phyloP scores from a whole-genome alignment of 2,113 vertebrate genomes.

The Macquaria australasica region DNA sequence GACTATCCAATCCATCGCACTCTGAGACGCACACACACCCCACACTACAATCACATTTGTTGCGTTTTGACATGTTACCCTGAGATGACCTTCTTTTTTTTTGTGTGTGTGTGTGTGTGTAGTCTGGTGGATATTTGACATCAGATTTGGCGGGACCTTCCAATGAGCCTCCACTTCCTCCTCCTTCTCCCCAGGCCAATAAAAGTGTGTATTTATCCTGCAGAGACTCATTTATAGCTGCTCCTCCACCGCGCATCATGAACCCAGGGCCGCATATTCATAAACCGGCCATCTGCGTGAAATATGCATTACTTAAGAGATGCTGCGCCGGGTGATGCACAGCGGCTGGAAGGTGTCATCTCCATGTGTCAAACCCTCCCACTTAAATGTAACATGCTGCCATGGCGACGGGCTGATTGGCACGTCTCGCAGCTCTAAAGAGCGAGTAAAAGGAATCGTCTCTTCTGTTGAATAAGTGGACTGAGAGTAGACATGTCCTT shows the following conservation, averaged over 20 bases:
- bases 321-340: conserved; percentile 40
- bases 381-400: conserved; percentile 60
- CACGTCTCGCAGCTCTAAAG: conserved; percentile 36
- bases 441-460: conserved; percentile 32
- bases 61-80: conserved; percentile 39
- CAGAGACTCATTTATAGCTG: conserved; percentile 56
- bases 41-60: background rate
- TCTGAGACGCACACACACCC: background rate
- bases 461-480: conserved; percentile 48
- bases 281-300: conserved; percentile 77
- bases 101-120: conserved; percentile 17
- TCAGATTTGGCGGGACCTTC: conserved; percentile 28
- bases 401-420: conserved; percentile 55
- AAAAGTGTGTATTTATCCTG: conserved; percentile 62
- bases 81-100: conserved; percentile 44
- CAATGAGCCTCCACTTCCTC: conserved; percentile 13
- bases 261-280: conserved; percentile 73
- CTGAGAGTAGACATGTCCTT: conserved; percentile 43
- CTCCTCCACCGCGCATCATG: conserved; percentile 60
- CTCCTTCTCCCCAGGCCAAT: conserved; percentile 29
- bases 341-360: conserved; percentile 62
- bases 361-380: conserved; percentile 72
- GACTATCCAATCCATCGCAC: background rate
- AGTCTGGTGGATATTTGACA: conserved; percentile 45
- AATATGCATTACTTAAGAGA: conserved; percentile 72